Conservation (phyloP, 2,797 vertebrate genomes). For the Lagorchestes hirsutus region DNA sequence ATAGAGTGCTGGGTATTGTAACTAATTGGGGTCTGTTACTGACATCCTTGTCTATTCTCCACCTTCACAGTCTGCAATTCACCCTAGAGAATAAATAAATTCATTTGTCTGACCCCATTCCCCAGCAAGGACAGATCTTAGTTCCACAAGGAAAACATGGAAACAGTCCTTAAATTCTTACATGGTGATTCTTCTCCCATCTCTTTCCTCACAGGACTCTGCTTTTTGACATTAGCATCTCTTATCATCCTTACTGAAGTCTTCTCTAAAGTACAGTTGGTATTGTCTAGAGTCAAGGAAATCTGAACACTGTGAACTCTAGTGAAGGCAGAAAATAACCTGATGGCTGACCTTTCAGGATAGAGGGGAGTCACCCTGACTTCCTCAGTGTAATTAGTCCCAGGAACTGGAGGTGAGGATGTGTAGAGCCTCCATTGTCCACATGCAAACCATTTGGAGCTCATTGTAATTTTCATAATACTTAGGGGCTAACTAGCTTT, state of each 20-base stretch:
- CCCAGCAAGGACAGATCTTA: slow-evolving; percentile 4
- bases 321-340: background rate
- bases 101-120: slow-evolving; percentile 65
- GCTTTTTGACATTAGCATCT: slow-evolving; percentile 53
- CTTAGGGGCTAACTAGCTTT: background rate
- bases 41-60: background rate
- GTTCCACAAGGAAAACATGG: slow-evolving; percentile 62
- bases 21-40: slow-evolving; percentile 35
- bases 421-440: accelerated
- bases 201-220: background rate
- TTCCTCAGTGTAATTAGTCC: background rate
- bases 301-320: background rate
- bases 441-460: background rate
- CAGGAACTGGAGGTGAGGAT: background rate
- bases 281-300: slow-evolving; percentile 25
- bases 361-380: accelerated
- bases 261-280: slow-evolving; percentile 45
- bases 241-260: slow-evolving; percentile 56
- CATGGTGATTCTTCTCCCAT: slow-evolving; percentile 42
- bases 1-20: background rate
- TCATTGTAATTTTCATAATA: background rate
- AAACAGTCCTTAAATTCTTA: background rate
- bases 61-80: slow-evolving; percentile 13
- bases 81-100: slow-evolving; percentile 67
- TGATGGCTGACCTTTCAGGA: accelerated